Percentiles rank a stretch among this genome's conserved stretches.
Conservation (phyloP, 2,113 vertebrate genomes). For the Poicephalus gulielmi region DNA sequence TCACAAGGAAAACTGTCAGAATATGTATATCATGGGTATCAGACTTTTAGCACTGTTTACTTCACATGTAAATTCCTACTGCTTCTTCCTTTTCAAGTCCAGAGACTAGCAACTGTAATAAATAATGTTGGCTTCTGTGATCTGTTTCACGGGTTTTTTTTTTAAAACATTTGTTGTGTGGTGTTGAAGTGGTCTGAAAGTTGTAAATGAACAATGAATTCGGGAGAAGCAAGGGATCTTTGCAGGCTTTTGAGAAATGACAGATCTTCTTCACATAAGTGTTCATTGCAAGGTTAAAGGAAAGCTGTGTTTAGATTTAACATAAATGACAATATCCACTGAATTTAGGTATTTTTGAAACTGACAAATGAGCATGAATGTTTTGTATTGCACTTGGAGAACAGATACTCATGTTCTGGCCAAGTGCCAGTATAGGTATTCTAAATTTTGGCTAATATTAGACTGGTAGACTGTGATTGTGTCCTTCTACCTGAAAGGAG, state of each 20-base stretch:
- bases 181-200: not conserved
- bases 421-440: not conserved
- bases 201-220: not conserved
- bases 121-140: not conserved
- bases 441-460: not conserved
- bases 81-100: not conserved
- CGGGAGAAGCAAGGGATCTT: not conserved
- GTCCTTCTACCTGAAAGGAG: not conserved
- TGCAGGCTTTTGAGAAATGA: not conserved
- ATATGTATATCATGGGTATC: not conserved
- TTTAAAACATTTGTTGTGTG: not conserved
- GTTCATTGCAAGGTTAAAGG: not conserved
- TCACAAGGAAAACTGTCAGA: not conserved
- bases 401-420: not conserved
- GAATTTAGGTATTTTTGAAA: not conserved
- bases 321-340: not conserved
- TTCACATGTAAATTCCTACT: not conserved
- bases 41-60: not conserved
- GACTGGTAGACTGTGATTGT: not conserved
- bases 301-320: not conserved
- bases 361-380: not conserved
- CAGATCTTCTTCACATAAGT: not conserved
- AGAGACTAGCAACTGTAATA: not conserved
- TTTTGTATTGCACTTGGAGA: not conserved
- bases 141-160: not conserved